A percentile compares a stretch with the other conserved stretches of the same genome.
These are phyloP conservation scores for Psittacula cyanocephala DNA, from an alignment of 2,113 vertebrate species.

Conservation along the genomic window DNA sequence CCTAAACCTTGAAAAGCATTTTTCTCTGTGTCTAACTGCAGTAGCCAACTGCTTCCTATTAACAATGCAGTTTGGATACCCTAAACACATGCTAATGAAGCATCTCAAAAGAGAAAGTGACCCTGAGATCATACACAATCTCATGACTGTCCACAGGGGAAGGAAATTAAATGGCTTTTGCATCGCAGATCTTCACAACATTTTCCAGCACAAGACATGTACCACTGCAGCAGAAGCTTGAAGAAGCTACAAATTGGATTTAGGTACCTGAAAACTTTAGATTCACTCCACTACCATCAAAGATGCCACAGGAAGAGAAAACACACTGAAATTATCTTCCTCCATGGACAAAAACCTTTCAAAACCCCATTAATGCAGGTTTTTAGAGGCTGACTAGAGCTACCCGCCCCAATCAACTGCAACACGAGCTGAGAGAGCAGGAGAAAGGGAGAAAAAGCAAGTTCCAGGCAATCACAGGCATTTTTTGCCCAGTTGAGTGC, in stretches of 20 bases:
- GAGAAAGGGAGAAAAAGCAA: neutral
- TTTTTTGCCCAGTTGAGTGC: neutral
- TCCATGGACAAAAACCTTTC: neutral
- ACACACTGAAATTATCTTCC: neutral
- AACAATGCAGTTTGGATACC: neutral
- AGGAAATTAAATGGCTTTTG: neutral
- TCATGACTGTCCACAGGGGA: neutral
- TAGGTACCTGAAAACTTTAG: neutral
- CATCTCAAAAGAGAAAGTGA: neutral
- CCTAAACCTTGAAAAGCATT: neutral
- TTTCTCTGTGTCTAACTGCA: accelerated
- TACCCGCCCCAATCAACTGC: neutral
- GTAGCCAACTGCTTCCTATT: neutral
- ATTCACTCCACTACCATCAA: neutral
- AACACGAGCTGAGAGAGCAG: neutral
- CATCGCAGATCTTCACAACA: neutral
- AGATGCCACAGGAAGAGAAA: neutral
- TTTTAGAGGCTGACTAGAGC: neutral
- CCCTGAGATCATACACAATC: neutral
- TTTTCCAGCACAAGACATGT: neutral
- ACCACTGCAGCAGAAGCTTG: neutral
- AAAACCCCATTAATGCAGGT: neutral
- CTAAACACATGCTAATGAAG: neutral
- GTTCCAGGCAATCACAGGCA: neutral
- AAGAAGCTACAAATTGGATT: neutral